Percentiles rank a stretch among this genome's conserved stretches.
These are phyloP conservation scores for Tipula confusa DNA, from an alignment of 2,888 invertebrate genomes.

Conservation along the genomic window DNA sequence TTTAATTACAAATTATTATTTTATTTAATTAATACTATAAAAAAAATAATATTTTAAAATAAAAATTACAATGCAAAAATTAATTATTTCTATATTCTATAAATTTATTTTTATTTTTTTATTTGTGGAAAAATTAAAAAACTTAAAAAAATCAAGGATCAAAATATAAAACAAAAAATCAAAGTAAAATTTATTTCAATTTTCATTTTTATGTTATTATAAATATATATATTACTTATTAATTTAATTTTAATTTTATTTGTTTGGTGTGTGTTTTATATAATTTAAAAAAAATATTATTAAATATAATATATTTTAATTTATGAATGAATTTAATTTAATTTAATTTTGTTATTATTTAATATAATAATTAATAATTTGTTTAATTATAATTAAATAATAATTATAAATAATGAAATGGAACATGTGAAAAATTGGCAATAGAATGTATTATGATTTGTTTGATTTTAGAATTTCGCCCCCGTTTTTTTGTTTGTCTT, in stretches of 20 bases:
- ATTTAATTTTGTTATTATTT: background rate
- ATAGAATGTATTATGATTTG: constrained; percentile 37
- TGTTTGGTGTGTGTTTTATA: background rate
- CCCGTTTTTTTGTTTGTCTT: background rate
- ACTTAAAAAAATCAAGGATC: constrained; percentile 3
- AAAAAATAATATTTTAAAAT: background rate
- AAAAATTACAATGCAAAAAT: background rate
- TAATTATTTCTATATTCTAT: background rate
- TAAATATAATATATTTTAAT: background rate
- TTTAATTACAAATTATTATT: background rate
- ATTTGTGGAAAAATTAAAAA: background rate
- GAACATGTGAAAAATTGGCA: constrained; percentile 38
- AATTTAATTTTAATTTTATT: constrained; percentile 20
- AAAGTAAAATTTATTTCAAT: constrained; percentile 12
- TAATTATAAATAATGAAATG: constrained; percentile 4
- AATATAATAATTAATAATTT: background rate
- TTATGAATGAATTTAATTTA: background rate
- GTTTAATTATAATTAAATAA: constrained; percentile 12
- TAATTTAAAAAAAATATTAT: background rate
- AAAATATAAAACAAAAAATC: constrained; percentile 1
- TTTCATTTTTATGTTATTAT: background rate
- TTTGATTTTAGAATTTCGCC: constrained; percentile 29
- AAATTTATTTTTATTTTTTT: background rate
- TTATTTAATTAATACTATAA: background rate
- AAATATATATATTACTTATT: too few species aligned